Evolutionary conservation across 2,113 vertebrate genomes (phyloP).

Genomic region (Callospermophilus lateralis): DNA sequence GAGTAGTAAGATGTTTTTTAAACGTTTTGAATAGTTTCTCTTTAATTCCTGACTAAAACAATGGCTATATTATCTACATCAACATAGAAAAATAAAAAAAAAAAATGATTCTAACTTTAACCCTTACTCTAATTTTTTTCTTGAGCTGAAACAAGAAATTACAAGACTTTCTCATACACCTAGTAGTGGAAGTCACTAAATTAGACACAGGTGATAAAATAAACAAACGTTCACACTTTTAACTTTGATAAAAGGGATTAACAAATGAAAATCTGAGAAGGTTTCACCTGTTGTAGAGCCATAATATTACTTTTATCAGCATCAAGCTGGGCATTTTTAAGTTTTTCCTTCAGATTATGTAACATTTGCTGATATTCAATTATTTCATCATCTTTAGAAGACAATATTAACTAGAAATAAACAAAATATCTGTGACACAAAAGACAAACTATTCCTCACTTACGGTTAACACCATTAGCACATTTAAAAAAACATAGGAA

Average conservation of each 20-base stretch:
- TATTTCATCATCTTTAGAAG: slow-evolving; percentile 96
- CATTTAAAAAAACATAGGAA: slow-evolving; percentile 50
- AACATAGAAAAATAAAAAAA: neutral
- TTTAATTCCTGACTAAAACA: neutral
- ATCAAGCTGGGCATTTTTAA: slow-evolving; percentile 93
- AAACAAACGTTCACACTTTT: neutral
- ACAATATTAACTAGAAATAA: slow-evolving; percentile 91
- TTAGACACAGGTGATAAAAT: neutral
- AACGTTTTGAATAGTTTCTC: neutral
- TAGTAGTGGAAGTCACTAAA: neutral
- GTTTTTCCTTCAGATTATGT: slow-evolving; percentile 92
- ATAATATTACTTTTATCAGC: slow-evolving; percentile 94
- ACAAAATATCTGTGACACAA: slow-evolving; percentile 60
- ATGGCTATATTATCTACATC: neutral
- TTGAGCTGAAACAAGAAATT: neutral
- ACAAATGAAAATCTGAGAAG: neutral
- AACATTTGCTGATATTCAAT: slow-evolving; percentile 95
- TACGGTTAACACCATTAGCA: neutral
- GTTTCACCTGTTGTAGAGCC: slow-evolving; percentile 95
- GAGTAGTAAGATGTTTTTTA: neutral
- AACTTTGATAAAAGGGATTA: neutral
- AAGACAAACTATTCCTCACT: neutral
- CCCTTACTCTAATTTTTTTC: neutral
- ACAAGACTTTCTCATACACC: neutral
- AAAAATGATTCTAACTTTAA: neutral